Evolutionary conservation across 2,888 invertebrate genomes (phyloP).

Genomic region (Melanophora roralis): DNA sequence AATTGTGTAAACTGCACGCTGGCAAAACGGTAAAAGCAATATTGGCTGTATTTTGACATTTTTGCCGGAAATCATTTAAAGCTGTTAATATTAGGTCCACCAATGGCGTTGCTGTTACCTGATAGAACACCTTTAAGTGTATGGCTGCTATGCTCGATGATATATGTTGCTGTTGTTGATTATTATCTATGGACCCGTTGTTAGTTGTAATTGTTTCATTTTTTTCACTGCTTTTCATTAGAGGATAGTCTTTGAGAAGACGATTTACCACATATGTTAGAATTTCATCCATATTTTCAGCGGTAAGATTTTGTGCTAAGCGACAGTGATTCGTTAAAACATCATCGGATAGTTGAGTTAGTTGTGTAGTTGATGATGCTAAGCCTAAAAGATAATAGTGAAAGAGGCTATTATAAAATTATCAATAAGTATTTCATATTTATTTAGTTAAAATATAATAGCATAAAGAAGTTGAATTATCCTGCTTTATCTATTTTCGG

Average conservation of each 20-base stretch:
- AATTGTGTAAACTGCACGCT: constrained; percentile 87
- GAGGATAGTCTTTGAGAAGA: constrained; percentile 78
- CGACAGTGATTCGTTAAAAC: constrained; percentile 73
- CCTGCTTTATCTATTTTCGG: no score
- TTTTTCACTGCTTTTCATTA: constrained; percentile 66
- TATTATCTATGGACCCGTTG: constrained; percentile 40
- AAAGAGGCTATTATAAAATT: no score
- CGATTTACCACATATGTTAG: constrained; percentile 79
- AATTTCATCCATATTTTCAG: constrained; percentile 79
- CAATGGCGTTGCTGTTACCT: constrained; percentile 80
- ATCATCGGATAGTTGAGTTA: constrained; percentile 77
- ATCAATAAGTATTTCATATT: no score
- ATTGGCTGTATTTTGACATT: constrained; percentile 78
- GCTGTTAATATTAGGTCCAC: constrained; percentile 76
- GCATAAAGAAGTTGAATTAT: no score
- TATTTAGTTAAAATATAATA: no score
- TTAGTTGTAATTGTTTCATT: constrained; percentile 38
- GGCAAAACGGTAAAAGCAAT: constrained; percentile 87
- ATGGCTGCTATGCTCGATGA: constrained; percentile 79
- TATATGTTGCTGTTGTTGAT: constrained; percentile 26
- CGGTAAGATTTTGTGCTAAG: constrained; percentile 76
- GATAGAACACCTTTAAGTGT: constrained; percentile 87
- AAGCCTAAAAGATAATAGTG: constrained; percentile 67
- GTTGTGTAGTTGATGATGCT: constrained; percentile 77
- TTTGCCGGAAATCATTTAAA: constrained; percentile 76